A percentile compares a stretch with the other conserved stretches of the same genome.
Evolutionary conservation across 2,888 invertebrate species (phyloP).

Genomic region (Lithophane leautieri): DNA sequence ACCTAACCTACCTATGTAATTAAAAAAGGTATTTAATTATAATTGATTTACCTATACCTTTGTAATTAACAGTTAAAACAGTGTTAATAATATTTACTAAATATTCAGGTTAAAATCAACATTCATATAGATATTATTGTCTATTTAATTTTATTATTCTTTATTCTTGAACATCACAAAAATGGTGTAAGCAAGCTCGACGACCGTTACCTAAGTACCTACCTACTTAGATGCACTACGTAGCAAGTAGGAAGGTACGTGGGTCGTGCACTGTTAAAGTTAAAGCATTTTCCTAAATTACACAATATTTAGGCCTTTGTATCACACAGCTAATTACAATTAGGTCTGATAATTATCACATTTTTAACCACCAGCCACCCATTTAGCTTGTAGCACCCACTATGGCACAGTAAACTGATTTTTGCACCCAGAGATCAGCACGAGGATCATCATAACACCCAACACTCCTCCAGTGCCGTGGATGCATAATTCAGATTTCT

Average conservation of each 20-base stretch:
- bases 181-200: background rate
- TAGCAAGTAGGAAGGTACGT: background rate
- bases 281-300: background rate
- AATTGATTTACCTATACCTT: background rate
- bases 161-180: constrained; percentile 8
- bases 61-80: background rate
- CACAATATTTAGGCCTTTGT: background rate
- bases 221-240: background rate
- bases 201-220: background rate
- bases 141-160: constrained; percentile 12
- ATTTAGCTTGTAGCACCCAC: background rate
- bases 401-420: background rate
- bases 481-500: background rate
- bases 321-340: background rate
- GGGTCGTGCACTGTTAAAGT: background rate
- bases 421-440: background rate
- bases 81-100: background rate
- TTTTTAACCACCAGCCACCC: background rate
- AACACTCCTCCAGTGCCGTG: background rate
- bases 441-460: background rate
- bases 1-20: background rate
- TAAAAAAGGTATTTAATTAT: background rate
- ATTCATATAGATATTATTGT: constrained; percentile 10
- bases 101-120: background rate
- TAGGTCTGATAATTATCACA: background rate